Evolutionary conservation across 2,797 vertebrate genomes (phyloP), one percentile per base, ranked within the genome.

Genomic region (Mionectes olivaceus): DNA sequence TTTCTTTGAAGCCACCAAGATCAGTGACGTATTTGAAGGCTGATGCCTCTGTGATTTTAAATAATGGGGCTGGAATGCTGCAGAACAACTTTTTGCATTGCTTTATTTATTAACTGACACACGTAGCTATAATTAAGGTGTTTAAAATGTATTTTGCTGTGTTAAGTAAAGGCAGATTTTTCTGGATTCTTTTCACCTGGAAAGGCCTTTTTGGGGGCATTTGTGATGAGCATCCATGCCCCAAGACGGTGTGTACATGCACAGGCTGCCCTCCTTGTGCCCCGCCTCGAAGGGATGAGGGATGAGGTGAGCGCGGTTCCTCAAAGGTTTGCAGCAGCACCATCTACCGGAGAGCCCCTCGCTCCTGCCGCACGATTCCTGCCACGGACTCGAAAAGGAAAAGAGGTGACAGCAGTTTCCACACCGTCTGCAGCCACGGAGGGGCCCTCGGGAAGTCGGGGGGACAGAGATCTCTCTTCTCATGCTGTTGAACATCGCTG

Each of bases 291-390:
- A 21, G 46, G 21, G n/a, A 24, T 10, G 79, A 33, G 49, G 21
- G n/a, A 23, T 8, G 79, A 37, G 49, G 1, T 2, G 53, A 2
- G 30, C 0, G 41, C 0, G 44, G 47, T 0, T 57, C 28, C 6
- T 19, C 71, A 83, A 74, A 75, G 67, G 88, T 76, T 97, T 92
- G 5, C 95, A 92, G 87, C 92, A 97, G 96, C 96, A 87, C 96
- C 96, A 96, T 92, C 97, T 97, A 57, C 89, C 13, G 97, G 96
- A 23, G 52, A 92, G 52, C 10, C 33, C 19, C 30, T 3, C 1
- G 23, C 33, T 43, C 76, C 19, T 1, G 9, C 27, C 22, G 6
- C 53, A 4, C 32, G 12, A 5, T 5, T 27, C 18, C 19, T 28
- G 6, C 9, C 35, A 13, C 32, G 5, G 3, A 3, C 1, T 2